Conservation (phyloP, 2,888 invertebrate genomes). For the Schizaphis graminum region DNA sequence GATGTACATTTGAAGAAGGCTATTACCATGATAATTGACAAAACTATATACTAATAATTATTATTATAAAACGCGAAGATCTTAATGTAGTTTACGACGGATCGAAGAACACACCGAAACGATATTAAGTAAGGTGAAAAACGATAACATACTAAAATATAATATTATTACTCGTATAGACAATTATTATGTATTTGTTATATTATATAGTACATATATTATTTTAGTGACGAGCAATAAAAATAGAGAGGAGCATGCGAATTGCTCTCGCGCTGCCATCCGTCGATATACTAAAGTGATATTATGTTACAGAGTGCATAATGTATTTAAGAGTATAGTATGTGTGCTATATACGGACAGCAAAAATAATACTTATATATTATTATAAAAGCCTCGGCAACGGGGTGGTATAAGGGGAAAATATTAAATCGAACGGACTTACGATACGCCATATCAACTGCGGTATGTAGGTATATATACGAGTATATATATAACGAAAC, state of each 20-base stretch:
- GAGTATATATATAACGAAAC: not conserved
- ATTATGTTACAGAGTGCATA: not conserved
- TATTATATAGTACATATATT: not conserved
- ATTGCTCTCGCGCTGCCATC: not conserved
- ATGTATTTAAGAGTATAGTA: not conserved
- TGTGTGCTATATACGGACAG: not conserved
- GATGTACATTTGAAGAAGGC: not conserved
- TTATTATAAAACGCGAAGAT: not conserved
- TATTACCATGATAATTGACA: not conserved
- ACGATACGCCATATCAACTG: not conserved
- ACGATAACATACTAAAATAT: not conserved
- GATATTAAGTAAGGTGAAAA: not conserved
- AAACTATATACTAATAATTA: not conserved
- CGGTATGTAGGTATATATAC: not conserved
- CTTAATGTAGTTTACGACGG: not conserved
- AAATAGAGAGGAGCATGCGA: not conserved
- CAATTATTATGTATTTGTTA: not conserved
- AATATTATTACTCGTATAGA: not conserved
- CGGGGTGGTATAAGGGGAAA: not conserved
- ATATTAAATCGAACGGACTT: constrained; percentile 10
- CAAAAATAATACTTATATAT: not conserved
- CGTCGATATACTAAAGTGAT: not conserved
- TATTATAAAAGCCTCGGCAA: not conserved
- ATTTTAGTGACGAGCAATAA: not conserved
- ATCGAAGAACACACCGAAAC: not conserved